Conservation (phyloP, 2,113 vertebrate genomes). For the Fregetta grallaria region DNA sequence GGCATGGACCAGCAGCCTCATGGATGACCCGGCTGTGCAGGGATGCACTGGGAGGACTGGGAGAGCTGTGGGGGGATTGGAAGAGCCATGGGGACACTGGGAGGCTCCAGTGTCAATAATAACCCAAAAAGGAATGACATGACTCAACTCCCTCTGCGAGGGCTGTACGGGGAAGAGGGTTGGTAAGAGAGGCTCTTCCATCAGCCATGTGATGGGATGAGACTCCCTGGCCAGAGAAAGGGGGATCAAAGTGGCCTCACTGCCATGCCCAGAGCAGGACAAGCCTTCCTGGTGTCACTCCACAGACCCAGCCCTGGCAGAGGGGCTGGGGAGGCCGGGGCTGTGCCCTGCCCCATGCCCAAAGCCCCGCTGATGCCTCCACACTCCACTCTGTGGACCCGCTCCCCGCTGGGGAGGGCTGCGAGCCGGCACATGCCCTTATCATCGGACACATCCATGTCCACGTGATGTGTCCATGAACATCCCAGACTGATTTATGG, state of each 20-base stretch:
- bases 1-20: neutral
- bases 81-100: neutral
- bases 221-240: neutral
- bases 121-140: neutral
- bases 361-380: neutral
- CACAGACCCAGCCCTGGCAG: neutral
- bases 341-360: neutral
- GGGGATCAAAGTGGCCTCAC: neutral
- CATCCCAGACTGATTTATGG: constrained; percentile 43
- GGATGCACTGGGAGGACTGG: neutral
- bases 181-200: neutral
- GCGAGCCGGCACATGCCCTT: neutral
- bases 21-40: neutral
- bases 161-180: neutral
- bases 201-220: accelerated
- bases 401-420: accelerated
- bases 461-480: neutral
- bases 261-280: neutral
- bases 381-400: accelerated
- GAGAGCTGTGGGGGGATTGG: neutral
- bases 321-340: accelerated
- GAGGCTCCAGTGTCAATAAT: neutral
- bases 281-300: neutral
- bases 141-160: neutral
- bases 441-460: neutral